These are phyloP conservation scores for Chaenocephalus aceratus DNA, from an alignment of 2,113 vertebrate genomes.

Conservation along the genomic window DNA sequence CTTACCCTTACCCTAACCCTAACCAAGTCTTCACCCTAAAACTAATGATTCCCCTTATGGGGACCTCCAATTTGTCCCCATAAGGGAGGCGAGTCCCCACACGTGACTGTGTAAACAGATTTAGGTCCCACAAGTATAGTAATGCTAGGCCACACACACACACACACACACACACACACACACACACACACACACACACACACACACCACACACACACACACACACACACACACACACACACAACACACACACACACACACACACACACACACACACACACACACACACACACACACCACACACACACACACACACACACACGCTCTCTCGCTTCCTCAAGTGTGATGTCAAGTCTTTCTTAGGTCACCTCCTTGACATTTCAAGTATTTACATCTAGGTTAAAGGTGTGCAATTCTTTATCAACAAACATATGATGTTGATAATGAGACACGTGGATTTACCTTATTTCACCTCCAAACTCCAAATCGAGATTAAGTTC, in stretches of 20 bases:
- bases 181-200: slow-evolving; percentile 15
- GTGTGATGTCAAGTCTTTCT: not conserved
- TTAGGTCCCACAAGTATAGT: no score
- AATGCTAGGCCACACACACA: no score
- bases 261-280: not conserved
- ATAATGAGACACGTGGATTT: not conserved
- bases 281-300: slow-evolving; percentile 10
- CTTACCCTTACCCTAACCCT: no score
- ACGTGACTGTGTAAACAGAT: no score
- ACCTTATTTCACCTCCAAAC: no score
- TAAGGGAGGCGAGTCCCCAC: no score
- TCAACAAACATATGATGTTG: not conserved
- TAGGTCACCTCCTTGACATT: not conserved
- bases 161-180: no score
- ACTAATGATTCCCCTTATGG: no score
- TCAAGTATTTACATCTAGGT: not conserved
- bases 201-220: not conserved
- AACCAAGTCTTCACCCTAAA: no score
- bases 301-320: not conserved
- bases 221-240: slow-evolving; percentile 11
- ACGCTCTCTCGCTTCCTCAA: not conserved
- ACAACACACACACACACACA: slow-evolving; percentile 16
- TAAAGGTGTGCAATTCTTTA: not conserved
- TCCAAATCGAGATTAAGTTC: no score
- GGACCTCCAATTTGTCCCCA: no score